Conservation (phyloP, 2,888 invertebrate species). For the Athripsodes cinereus region DNA sequence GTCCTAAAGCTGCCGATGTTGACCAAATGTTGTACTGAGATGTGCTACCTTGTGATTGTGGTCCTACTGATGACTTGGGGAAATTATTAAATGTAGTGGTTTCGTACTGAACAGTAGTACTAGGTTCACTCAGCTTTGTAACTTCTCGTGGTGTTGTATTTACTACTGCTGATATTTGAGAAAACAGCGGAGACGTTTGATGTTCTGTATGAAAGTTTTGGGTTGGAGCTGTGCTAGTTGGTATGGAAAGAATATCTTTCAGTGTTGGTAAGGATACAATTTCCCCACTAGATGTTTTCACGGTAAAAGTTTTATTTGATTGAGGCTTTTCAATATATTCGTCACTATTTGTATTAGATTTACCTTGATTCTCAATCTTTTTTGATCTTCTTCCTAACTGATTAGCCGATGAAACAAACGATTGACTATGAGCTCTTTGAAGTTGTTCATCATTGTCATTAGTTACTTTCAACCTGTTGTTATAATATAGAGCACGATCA, state of each 20-base stretch:
- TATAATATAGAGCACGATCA: constrained; percentile 21
- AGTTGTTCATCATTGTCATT: constrained; percentile 56
- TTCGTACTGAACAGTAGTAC: constrained; percentile 18
- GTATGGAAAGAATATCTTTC: constrained; percentile 27
- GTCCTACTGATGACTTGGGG: constrained; percentile 6
- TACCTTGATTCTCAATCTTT: constrained; percentile 33
- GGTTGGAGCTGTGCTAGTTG: constrained; percentile 20
- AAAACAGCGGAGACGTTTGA: constrained; percentile 21
- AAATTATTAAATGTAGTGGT: constrained; percentile 16
- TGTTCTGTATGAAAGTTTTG: constrained; percentile 22
- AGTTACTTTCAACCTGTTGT: constrained; percentile 21
- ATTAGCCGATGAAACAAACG: constrained; percentile 56
- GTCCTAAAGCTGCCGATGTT: constrained; percentile 25
- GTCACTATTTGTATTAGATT: constrained; percentile 28
- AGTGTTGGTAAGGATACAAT: constrained; percentile 24
- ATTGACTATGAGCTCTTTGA: constrained; percentile 64
- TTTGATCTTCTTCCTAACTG: constrained; percentile 41
- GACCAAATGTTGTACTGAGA: constrained; percentile 25
- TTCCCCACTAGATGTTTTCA: constrained; percentile 22
- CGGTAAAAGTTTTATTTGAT: constrained; percentile 19
- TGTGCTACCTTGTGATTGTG: constrained; percentile 20
- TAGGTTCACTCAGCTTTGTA: neutral
- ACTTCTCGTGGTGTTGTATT: constrained; percentile 22
- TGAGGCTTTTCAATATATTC: constrained; percentile 28
- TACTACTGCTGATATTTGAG: constrained; percentile 20